Conservation (phyloP, 2,888 invertebrate genomes). For the Leptopilina drosophilae region DNA sequence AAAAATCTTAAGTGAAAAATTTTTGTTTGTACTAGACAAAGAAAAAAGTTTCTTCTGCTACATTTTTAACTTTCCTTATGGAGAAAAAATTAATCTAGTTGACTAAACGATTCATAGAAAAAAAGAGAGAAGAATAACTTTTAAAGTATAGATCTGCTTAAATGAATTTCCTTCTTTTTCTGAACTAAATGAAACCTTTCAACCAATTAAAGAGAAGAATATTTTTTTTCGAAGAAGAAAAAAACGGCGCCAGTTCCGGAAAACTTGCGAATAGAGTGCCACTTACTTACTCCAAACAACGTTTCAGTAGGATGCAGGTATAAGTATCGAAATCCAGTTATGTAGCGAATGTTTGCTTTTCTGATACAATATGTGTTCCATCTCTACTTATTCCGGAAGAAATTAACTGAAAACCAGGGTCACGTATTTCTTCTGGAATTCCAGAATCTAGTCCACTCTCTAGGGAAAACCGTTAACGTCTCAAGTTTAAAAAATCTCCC, state of each 20-base stretch:
- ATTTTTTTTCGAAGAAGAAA: constrained; percentile 31
- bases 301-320: constrained; percentile 30
- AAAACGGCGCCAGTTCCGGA: constrained; percentile 33
- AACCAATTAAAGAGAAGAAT: constrained; percentile 26
- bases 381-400: constrained; percentile 29
- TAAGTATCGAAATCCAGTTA: constrained; percentile 20
- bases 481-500: constrained; percentile 6
- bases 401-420: constrained; percentile 14
- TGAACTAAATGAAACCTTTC: constrained; percentile 20
- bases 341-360: constrained; percentile 24
- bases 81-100: neutral
- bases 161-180: constrained; percentile 22
- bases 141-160: constrained; percentile 18
- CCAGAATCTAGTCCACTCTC: constrained; percentile 20
- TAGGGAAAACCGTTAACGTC: constrained; percentile 9
- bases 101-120: neutral
- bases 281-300: constrained; percentile 35
- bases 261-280: constrained; percentile 37
- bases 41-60: neutral
- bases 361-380: constrained; percentile 32
- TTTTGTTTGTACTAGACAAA: neutral
- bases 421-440: constrained; percentile 34
- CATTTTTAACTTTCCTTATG: no score
- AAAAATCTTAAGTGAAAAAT: neutral
- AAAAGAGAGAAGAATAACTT: neutral